Evolutionary conservation across 1,140 invertebrate genomes (phyloP).

Genomic region (Drosophila seguyi): DNA sequence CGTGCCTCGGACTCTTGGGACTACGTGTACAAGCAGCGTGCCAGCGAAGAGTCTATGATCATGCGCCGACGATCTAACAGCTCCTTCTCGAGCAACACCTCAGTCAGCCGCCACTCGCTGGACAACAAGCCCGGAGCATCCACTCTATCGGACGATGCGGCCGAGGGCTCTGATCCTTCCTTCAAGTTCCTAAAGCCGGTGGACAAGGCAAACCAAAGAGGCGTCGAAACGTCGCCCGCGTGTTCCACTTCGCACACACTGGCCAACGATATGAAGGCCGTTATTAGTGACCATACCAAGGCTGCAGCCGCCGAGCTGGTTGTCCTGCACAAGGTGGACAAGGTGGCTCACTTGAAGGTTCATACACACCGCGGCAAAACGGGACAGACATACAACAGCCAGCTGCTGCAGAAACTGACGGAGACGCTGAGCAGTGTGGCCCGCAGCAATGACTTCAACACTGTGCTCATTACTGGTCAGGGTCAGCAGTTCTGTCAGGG

Average conservation of each 20-base stretch:
- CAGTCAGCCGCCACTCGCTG: slow-evolving; percentile 84
- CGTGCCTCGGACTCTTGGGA: slow-evolving; percentile 86
- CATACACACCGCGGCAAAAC: slow-evolving; percentile 87
- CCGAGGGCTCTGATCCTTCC: slow-evolving; percentile 57
- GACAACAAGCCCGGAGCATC: slow-evolving; percentile 55
- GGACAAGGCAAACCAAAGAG: slow-evolving; percentile 75
- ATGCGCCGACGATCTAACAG: slow-evolving; percentile 92
- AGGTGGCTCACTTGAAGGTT: slow-evolving; percentile 89
- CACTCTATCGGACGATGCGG: slow-evolving; percentile 56
- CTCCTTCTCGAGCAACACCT: slow-evolving; percentile 91
- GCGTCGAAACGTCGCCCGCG: slow-evolving; percentile 17
- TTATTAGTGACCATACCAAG: slow-evolving; percentile 3
- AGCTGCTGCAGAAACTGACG: slow-evolving; percentile 89
- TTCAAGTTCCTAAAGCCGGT: slow-evolving; percentile 76
- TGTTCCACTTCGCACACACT: slow-evolving; percentile 45
- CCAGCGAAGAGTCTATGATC: slow-evolving; percentile 91
- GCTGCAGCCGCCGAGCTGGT: slow-evolving; percentile 76
- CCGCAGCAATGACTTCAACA: slow-evolving; percentile 88
- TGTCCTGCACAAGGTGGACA: slow-evolving; percentile 87
- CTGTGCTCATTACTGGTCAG: slow-evolving; percentile 88
- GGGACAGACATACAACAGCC: slow-evolving; percentile 87
- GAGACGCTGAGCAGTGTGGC: slow-evolving; percentile 87
- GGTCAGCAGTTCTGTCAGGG: slow-evolving; percentile 89
- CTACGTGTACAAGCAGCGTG: slow-evolving; percentile 87
- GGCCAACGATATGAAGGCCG: slow-evolving; percentile 68